Conservation (phyloP, 2,113 vertebrate species). For the Rhagologus leucostigma region DNA sequence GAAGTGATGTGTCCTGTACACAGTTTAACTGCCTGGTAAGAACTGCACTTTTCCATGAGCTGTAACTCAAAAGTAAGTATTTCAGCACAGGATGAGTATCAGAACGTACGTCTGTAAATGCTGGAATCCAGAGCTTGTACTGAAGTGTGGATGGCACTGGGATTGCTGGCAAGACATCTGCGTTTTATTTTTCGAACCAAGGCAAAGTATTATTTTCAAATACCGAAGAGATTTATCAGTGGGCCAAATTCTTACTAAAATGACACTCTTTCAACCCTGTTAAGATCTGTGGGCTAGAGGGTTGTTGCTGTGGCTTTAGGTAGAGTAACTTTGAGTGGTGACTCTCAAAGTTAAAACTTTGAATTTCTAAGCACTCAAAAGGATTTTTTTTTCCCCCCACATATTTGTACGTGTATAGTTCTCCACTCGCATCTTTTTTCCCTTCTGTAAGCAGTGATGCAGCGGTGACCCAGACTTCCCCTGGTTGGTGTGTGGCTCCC, state of each 20-base stretch:
- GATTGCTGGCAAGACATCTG: background rate
- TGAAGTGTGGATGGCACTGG: background rate
- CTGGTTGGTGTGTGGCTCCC: background rate
- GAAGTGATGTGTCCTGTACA: background rate
- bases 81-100: background rate
- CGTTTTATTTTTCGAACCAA: background rate
- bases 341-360: background rate
- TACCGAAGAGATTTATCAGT: background rate
- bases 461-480: accelerated
- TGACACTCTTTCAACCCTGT: background rate
- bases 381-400: background rate
- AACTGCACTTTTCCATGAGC: background rate
- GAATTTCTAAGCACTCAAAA: background rate
- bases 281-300: background rate
- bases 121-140: background rate
- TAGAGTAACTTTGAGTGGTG: background rate
- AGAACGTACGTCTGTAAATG: background rate
- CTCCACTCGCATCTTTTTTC: background rate
- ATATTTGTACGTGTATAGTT: background rate
- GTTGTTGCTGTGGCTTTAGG: background rate
- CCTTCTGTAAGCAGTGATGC: background rate
- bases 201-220: background rate
- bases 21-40: background rate
- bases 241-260: background rate
- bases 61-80: background rate